Evolutionary conservation across 2,113 vertebrate genomes (phyloP).

Genomic region (Numenius arquata): DNA sequence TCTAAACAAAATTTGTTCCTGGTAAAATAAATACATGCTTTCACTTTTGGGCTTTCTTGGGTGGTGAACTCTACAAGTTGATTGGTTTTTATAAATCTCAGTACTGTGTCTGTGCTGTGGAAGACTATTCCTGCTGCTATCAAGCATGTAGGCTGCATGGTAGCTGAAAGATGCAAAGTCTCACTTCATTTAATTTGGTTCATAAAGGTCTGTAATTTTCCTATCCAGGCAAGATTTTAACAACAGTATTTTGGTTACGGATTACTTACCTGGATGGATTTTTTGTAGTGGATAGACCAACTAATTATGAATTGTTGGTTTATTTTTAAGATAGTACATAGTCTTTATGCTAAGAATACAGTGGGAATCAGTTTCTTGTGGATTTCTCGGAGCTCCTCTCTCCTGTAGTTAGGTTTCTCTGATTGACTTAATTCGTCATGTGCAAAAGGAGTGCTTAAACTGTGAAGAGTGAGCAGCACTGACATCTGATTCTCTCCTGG

Average conservation of each 20-base stretch:
- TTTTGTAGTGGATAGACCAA: neutral
- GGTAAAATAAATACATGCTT: conserved; percentile 75
- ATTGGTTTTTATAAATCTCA: neutral
- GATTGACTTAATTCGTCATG: neutral
- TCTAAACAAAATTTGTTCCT: conserved; percentile 56
- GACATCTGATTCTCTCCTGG: neutral
- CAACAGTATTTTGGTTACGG: neutral
- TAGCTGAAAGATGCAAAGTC: neutral
- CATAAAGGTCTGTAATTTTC: neutral
- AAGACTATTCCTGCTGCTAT: neutral
- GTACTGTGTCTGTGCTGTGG: neutral
- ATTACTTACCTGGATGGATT: neutral
- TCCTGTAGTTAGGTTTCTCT: neutral
- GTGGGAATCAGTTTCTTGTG: neutral
- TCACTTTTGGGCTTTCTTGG: conserved; percentile 72
- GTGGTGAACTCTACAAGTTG: neutral
- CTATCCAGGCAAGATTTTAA: neutral
- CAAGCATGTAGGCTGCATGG: neutral
- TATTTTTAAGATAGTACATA: neutral
- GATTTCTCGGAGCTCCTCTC: neutral
- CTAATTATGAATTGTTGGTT: neutral
- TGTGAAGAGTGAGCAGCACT: neutral
- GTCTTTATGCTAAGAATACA: neutral
- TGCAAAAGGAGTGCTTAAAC: neutral
- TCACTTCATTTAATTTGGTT: neutral